phyloP scores from a whole-genome alignment of 2,797 vertebrate species.

The Anas georgica region DNA sequence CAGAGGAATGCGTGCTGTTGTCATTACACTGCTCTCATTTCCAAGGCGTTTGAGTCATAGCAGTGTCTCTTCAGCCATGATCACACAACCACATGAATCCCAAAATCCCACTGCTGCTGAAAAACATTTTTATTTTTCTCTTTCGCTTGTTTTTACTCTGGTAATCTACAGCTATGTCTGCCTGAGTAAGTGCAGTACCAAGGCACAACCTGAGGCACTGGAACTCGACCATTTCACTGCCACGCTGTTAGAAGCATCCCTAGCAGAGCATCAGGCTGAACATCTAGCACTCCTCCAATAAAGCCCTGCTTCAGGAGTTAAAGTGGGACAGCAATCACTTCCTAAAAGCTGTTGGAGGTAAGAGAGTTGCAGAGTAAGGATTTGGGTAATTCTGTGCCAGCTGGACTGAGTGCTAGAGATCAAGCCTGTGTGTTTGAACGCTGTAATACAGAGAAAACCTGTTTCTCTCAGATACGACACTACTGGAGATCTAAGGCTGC shows the following conservation, averaged over 20 bases:
- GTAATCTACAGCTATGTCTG: background rate
- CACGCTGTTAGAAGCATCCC: background rate
- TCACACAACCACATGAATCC: background rate
- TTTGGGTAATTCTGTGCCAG: background rate
- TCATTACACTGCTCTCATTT: conserved; percentile 10
- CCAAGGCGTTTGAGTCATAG: background rate
- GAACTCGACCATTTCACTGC: background rate
- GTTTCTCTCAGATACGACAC: background rate
- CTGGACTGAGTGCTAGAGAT: background rate
- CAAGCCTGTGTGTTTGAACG: background rate
- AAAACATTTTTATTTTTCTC: conserved; percentile 3
- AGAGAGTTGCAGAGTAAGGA: background rate
- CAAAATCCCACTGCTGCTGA: background rate
- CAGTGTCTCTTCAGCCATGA: background rate
- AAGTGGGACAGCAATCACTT: background rate
- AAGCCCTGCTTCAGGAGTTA: background rate
- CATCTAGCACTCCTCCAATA: background rate
- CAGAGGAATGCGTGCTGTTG: background rate
- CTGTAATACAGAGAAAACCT: background rate
- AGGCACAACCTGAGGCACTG: background rate
- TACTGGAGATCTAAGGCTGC: background rate
- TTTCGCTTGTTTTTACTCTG: background rate
- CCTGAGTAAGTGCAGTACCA: background rate
- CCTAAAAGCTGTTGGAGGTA: background rate
- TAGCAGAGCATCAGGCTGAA: background rate